Evolutionary conservation across 2,888 invertebrate genomes (phyloP), one percentile per base, ranked within the genome.

Genomic region (Spisula subtruncata): DNA sequence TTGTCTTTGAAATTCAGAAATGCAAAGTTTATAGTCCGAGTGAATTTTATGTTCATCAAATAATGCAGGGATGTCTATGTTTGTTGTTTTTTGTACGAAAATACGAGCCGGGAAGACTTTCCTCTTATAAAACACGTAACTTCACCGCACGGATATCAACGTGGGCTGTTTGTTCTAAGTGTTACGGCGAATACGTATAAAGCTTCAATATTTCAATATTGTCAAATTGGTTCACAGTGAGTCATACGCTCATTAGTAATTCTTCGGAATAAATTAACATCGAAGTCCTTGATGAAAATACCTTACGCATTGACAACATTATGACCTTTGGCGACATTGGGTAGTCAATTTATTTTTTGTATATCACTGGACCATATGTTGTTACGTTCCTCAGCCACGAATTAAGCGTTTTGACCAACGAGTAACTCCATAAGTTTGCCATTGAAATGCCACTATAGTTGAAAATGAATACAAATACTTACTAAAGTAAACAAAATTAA

Each of bases 151-250:
- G n/a, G 60, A 12, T 18, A 14, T 35, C 32, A 12, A 75, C 75
- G 75, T 75, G 35, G 35, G 75, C 75, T 18, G 75, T 5, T 41
- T 32, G 32, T n/a, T n/a, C n/a, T n/a, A 35, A 75, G 75, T 32
- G 32, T 75, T 35, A 35, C 75, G 14, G 12, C 35, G 16, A n/a
- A 75, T 12, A 35, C 12, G 75, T 75, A 32, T 32, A 32, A 75
- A 75, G 35, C 75, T 75, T 75, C 75, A 35, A 75, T 75, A 32
- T 75, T 75, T 75, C 75, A 75, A 75, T 75, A 32, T 75, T 75
- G 35, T 75, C 75, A 75, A 14, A 75, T 75, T 32, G 75, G 32
- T 75, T 25, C 35, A 32, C 29, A 75, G 35, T 75, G 75, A 75
- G 75, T 75, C 75, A 75, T 35, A 35, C 35, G 41, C 41, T 75